Percentiles rank a stretch among this genome's conserved stretches.
These are phyloP conservation scores for Aleiodes sp. DNA, from an alignment of 1,140 invertebrate genomes.

Conservation along the genomic window DNA sequence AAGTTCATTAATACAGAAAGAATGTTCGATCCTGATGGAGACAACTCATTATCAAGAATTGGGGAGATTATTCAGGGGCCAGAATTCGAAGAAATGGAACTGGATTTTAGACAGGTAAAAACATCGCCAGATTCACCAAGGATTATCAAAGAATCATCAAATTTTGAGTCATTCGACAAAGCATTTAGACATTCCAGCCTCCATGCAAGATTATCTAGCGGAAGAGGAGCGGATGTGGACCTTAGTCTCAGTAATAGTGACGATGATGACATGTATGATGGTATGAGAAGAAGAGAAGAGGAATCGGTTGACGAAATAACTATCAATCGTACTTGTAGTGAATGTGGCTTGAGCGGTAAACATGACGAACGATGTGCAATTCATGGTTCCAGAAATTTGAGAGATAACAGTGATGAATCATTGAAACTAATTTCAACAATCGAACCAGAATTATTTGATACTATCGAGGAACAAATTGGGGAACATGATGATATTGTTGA, in stretches of 20 bases:
- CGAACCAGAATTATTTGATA: not conserved
- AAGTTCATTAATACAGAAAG: slow-evolving; percentile 54
- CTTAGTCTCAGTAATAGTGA: slow-evolving; percentile 39
- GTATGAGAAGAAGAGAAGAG: slow-evolving; percentile 55
- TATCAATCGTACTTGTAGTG: slow-evolving; percentile 50
- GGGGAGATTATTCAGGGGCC: slow-evolving; percentile 52
- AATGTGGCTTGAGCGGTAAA: slow-evolving; percentile 47
- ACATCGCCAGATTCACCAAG: slow-evolving; percentile 35
- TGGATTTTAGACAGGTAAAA: slow-evolving; percentile 48
- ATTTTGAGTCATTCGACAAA: slow-evolving; percentile 40
- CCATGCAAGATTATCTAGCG: slow-evolving; percentile 27
- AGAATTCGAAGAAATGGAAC: slow-evolving; percentile 48
- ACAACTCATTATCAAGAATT: slow-evolving; percentile 55
- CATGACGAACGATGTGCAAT: slow-evolving; percentile 34
- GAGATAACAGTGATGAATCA: not conserved
- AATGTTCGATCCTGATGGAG: slow-evolving; percentile 53
- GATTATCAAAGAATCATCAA: not conserved
- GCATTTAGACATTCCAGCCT: slow-evolving; percentile 51
- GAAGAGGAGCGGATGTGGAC: slow-evolving; percentile 33
- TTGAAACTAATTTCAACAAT: not conserved
- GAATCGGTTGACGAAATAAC: slow-evolving; percentile 55
- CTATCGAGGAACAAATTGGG: slow-evolving; percentile 22
- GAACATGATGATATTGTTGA: slow-evolving; percentile 12
- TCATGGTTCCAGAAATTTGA: not conserved
- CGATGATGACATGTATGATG: slow-evolving; percentile 43